phyloP scores from a whole-genome alignment of 2,888 invertebrate genomes.

The Synanthedon vespiformis region DNA sequence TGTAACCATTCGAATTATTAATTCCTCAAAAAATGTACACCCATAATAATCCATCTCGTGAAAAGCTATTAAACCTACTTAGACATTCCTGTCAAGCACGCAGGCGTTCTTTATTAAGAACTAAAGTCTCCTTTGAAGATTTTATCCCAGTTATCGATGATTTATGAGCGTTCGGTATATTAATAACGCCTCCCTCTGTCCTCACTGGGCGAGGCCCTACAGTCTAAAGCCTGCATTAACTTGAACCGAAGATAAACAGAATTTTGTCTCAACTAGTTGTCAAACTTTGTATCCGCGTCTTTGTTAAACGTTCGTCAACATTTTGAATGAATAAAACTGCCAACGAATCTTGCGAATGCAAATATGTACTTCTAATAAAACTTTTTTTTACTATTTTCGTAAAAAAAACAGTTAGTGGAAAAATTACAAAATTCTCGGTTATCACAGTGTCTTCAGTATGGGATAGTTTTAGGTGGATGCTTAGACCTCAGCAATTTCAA shows the following conservation, averaged over 20 bases:
- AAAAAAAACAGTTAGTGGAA: too few relatives aligned
- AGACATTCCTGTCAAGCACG: neutral
- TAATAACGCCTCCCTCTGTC: conserved; percentile 6
- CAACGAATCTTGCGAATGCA: too few relatives aligned
- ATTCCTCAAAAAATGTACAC: too few relatives aligned
- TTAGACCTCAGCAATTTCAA: too few relatives aligned
- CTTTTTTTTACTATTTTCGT: too few relatives aligned
- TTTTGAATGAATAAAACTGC: neutral
- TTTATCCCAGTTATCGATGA: conserved; percentile 16
- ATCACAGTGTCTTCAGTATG: too few relatives aligned
- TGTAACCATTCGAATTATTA: too few relatives aligned
- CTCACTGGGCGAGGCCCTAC: conserved; percentile 5
- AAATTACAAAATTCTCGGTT: too few relatives aligned
- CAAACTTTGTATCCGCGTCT: neutral
- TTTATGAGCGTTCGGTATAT: conserved; percentile 4
- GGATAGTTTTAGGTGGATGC: too few relatives aligned
- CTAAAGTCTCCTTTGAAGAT: conserved; percentile 13
- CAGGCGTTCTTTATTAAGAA: conserved; percentile 5
- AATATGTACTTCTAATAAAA: too few relatives aligned
- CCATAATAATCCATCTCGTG: neutral
- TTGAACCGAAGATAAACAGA: conserved; percentile 16
- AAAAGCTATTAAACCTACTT: neutral
- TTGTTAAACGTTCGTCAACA: neutral
- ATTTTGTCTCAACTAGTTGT: conserved; percentile 5
- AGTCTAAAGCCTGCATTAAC: conserved; percentile 11